Conservation (phyloP, 2,888 invertebrate genomes). For the Podabrus alpinus region DNA sequence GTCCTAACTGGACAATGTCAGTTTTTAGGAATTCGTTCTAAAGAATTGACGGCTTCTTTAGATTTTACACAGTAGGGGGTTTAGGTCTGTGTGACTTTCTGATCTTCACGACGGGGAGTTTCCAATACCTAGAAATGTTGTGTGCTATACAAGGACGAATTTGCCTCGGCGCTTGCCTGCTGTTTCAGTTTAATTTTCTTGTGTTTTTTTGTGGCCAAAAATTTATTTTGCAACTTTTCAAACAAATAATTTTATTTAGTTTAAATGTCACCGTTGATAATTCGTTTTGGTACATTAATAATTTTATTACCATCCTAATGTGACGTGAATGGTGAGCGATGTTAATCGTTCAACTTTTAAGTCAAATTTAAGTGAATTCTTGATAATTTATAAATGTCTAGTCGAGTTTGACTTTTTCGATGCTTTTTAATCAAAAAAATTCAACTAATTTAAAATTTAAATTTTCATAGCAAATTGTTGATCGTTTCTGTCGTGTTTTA, state of each 20-base stretch:
- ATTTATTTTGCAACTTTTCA: neutral
- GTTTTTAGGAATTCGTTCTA: slow-evolving; percentile 39
- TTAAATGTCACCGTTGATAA: neutral
- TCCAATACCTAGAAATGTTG: slow-evolving; percentile 27
- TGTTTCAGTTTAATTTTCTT: slow-evolving; percentile 11
- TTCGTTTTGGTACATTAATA: neutral
- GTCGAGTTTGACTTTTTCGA: neutral
- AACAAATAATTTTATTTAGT: neutral
- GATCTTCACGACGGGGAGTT: slow-evolving; percentile 29
- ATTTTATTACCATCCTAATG: slow-evolving; percentile 1
- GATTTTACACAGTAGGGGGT: slow-evolving; percentile 34
- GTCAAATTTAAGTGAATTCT: neutral
- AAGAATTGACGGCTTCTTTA: slow-evolving; percentile 36
- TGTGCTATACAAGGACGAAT: slow-evolving; percentile 24
- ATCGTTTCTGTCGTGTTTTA: neutral
- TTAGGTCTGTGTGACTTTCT: slow-evolving; percentile 36
- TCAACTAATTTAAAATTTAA: slow-evolving; percentile 1
- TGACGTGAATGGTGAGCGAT: slow-evolving; percentile 1
- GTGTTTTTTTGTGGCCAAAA: neutral
- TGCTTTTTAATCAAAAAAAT: slow-evolving; percentile 2
- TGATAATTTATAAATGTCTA: slow-evolving; percentile 2
- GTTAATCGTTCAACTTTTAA: slow-evolving; percentile 4
- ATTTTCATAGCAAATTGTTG: slow-evolving; percentile 1
- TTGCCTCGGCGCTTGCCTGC: slow-evolving; percentile 19
- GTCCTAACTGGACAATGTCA: slow-evolving; percentile 34